These are phyloP conservation scores for Trachelus iudaicus DNA, from an alignment of 2,888 invertebrate genomes.

Conservation along the genomic window DNA sequence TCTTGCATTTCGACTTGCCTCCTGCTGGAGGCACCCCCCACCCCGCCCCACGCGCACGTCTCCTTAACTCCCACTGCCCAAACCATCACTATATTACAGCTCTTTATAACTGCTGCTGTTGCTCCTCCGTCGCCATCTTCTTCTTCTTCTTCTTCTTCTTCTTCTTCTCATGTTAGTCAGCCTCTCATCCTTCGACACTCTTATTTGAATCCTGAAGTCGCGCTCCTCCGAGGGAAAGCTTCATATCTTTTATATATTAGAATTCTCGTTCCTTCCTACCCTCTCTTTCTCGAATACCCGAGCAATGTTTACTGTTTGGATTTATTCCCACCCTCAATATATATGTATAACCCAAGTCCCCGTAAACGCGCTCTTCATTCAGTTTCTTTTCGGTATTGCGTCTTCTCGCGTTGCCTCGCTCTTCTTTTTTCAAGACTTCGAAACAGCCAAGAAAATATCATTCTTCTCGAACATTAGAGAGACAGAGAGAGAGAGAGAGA, in stretches of 20 bases:
- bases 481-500: no score
- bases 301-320: conserved; percentile 57
- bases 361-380: not conserved
- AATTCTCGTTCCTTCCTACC: conserved; percentile 48
- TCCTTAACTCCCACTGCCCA: conserved; percentile 9
- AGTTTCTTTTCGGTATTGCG: not conserved
- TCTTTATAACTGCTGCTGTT: not conserved
- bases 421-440: not conserved
- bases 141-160: not conserved
- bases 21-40: conserved; percentile 30
- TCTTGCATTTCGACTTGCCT: conserved; percentile 16
- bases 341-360: not conserved
- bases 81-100: no score
- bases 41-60: conserved; percentile 11
- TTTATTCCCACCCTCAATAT: conserved; percentile 43
- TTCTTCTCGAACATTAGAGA: no score
- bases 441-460: no score
- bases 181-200: conserved; percentile 34
- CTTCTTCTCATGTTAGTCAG: not conserved
- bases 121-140: conserved; percentile 18
- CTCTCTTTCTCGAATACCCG: conserved; percentile 15
- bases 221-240: conserved; percentile 23
- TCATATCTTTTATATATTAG: conserved; percentile 64
- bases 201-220: conserved; percentile 57
- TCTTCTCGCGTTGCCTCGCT: conserved; percentile 3